Conservation (phyloP, 2,888 invertebrate species). For the Criorhina ranunculi region DNA sequence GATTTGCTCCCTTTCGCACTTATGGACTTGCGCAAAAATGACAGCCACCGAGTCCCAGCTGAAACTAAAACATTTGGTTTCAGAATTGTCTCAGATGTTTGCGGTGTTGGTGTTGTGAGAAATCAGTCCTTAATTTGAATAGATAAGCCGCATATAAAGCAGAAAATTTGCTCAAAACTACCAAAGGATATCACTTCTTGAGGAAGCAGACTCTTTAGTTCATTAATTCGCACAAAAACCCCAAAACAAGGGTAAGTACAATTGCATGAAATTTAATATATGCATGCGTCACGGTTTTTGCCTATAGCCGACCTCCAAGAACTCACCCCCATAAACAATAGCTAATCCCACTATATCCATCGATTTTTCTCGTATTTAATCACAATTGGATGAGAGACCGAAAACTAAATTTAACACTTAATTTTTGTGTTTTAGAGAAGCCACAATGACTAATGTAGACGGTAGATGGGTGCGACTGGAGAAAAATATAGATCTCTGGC, state of each 20-base stretch:
- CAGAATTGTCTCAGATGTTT: conserved; percentile 18
- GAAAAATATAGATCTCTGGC: conserved; percentile 89
- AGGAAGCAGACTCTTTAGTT: background rate
- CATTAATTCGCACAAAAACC: background rate
- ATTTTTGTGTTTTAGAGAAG: background rate
- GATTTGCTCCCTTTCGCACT: background rate
- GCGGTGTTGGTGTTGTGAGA: background rate
- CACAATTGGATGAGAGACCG: background rate
- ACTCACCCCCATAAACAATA: background rate
- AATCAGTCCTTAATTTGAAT: background rate
- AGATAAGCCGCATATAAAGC: background rate
- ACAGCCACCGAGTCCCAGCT: background rate
- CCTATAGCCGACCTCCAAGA: conserved; percentile 23
- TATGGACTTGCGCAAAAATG: background rate
- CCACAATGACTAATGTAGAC: conserved; percentile 11
- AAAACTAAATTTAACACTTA: background rate
- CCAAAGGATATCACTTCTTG: background rate
- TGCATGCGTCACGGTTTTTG: conserved; percentile 38
- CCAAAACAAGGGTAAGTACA: background rate
- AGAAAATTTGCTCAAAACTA: background rate
- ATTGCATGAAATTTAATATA: background rate
- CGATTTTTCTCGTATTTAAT: conserved; percentile 14
- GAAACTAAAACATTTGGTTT: background rate
- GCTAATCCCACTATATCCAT: background rate
- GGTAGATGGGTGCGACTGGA: conserved; percentile 3